Percentiles rank a stretch among this genome's conserved stretches.
phyloP scores from a whole-genome alignment of 2,797 vertebrate species.

The Pelochelys cantorii region DNA sequence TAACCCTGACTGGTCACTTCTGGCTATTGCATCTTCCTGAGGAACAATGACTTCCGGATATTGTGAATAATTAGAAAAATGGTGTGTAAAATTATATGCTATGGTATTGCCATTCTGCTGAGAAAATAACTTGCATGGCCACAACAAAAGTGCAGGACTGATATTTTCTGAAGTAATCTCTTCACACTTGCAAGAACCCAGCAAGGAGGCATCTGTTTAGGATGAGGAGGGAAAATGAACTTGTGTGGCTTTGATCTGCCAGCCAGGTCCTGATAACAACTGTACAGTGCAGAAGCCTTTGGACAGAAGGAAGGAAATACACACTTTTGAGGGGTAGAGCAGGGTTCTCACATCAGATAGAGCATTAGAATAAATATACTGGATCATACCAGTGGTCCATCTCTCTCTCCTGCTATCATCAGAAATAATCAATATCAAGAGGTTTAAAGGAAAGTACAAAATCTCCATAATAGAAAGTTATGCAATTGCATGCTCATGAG shows the following conservation, averaged over 20 bases:
- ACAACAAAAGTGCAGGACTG: background rate
- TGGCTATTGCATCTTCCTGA: background rate
- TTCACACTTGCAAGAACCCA: background rate
- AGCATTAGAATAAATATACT: background rate
- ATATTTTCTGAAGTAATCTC: background rate
- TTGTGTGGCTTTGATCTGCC: background rate
- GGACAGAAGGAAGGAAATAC: background rate
- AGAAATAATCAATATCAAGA: background rate
- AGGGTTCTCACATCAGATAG: background rate
- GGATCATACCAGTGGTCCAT: background rate
- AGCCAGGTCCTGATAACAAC: background rate
- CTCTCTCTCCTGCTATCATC: background rate
- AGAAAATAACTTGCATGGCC: background rate
- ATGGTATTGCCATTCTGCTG: background rate
- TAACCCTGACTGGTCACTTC: background rate
- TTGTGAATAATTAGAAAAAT: background rate
- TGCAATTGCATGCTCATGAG: background rate
- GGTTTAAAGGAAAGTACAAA: background rate
- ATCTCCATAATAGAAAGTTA: background rate
- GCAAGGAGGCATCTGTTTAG: background rate
- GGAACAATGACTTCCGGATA: background rate
- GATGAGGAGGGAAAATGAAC: background rate
- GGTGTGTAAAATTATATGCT: background rate
- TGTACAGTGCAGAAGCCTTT: background rate
- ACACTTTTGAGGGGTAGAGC: background rate